Evolutionary conservation across 2,113 vertebrate genomes (phyloP).

Genomic region (Triplophysa siluroides): DNA sequence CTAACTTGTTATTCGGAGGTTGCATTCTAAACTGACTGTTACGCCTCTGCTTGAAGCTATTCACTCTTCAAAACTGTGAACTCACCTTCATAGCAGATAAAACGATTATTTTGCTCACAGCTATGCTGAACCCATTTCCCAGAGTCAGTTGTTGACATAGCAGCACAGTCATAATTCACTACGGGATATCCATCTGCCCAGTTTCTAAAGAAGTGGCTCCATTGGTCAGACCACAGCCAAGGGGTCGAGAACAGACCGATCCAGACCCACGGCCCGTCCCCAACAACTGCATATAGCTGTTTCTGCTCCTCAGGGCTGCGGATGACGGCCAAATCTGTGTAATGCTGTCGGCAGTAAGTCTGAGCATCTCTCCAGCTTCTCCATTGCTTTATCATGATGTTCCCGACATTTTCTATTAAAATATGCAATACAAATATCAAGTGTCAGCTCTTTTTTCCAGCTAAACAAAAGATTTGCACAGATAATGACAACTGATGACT

Average conservation of each 20-base stretch:
- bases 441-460: neutral
- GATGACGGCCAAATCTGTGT: conserved; percentile 30
- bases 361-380: conserved; percentile 30
- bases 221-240: conserved; percentile 29
- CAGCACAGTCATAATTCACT: conserved; percentile 7
- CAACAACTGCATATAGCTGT: no score
- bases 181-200: conserved; percentile 15
- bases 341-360: conserved; percentile 33
- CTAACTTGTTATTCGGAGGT: no score
- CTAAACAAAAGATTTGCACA: neutral
- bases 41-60: no score
- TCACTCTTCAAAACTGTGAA: conserved; percentile 16
- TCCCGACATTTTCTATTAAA: conserved; percentile 5
- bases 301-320: neutral
- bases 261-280: neutral
- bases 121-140: conserved; percentile 12
- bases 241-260: neutral
- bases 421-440: conserved; percentile 18
- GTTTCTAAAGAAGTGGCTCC: conserved; percentile 6
- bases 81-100: conserved; percentile 46
- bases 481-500: neutral
- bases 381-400: neutral
- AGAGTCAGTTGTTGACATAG: neutral
- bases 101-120: conserved; percentile 5
- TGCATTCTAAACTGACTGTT: no score